Conservation (phyloP, 2,888 invertebrate genomes). For the Polydrusus tereticollis region DNA sequence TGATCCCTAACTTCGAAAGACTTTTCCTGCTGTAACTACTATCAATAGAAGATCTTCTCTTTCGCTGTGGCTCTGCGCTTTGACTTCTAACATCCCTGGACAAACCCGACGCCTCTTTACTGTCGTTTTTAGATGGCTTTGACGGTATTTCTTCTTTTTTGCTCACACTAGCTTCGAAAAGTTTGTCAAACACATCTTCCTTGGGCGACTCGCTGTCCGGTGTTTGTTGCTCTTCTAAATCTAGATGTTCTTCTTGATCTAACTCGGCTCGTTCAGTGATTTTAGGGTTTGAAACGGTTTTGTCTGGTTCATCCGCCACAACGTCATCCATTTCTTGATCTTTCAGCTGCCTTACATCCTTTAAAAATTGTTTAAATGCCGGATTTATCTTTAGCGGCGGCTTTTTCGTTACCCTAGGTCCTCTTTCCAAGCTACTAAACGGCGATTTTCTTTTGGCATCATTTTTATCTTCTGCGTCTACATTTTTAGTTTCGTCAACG, state of each 20-base stretch:
- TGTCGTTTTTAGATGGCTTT: slow-evolving; percentile 12
- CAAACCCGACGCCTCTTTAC: background rate
- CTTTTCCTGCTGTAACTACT: slow-evolving; percentile 62
- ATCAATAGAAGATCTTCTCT: slow-evolving; percentile 58
- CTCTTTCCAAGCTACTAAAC: slow-evolving; percentile 28
- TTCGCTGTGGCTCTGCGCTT: slow-evolving; percentile 61
- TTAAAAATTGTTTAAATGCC: slow-evolving; percentile 46
- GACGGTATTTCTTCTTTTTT: slow-evolving; percentile 44
- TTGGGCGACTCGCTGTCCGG: slow-evolving; percentile 23
- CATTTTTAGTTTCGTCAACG: background rate
- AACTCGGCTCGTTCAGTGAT: background rate
- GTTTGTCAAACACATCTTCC: slow-evolving; percentile 52
- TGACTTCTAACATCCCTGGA: slow-evolving; percentile 54
- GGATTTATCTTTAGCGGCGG: slow-evolving; percentile 48
- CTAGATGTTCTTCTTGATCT: slow-evolving; percentile 20
- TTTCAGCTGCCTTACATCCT: slow-evolving; percentile 42
- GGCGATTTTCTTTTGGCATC: slow-evolving; percentile 5
- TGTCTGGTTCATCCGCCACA: background rate
- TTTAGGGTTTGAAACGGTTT: no score
- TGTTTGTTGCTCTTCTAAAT: slow-evolving; percentile 29
- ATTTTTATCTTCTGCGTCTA: background rate
- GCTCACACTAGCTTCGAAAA: slow-evolving; percentile 50
- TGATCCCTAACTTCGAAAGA: slow-evolving; percentile 57
- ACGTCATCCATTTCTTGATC: slow-evolving; percentile 20
- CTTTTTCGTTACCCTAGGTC: slow-evolving; percentile 33